Conservation (phyloP, 2,113 vertebrate species). For the Zosterops lateralis region DNA sequence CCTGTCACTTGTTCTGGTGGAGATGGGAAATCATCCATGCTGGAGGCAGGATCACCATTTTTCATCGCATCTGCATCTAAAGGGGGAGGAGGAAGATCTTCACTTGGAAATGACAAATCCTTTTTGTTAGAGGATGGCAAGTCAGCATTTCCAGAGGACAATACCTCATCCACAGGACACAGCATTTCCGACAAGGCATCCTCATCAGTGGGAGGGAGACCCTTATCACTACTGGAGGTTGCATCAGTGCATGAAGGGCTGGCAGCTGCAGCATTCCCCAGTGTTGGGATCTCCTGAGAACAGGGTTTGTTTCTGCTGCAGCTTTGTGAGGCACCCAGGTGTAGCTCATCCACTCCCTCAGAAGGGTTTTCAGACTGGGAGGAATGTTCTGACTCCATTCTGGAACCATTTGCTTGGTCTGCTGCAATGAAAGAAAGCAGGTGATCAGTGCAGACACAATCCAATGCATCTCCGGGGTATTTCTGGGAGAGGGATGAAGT, state of each 20-base stretch:
- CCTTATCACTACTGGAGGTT: neutral
- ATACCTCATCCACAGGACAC: slow-evolving; percentile 71
- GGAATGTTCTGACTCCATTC: neutral
- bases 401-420: neutral
- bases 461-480: neutral
- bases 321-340: neutral
- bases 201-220: neutral
- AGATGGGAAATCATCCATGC: slow-evolving; percentile 59
- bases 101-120: slow-evolving; percentile 21
- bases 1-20: slow-evolving; percentile 40
- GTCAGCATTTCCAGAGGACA: slow-evolving; percentile 73
- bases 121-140: slow-evolving; percentile 48
- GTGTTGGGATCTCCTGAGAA: neutral
- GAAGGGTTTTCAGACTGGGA: neutral
- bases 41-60: neutral
- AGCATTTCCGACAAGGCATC: slow-evolving; percentile 61
- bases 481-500: neutral
- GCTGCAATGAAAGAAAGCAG: neutral
- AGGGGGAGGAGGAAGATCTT: slow-evolving; percentile 27
- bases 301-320: neutral
- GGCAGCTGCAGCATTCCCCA: neutral
- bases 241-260: neutral
- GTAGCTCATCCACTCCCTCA: neutral
- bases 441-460: neutral
- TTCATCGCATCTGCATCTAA: slow-evolving; percentile 47